Percentiles rank a stretch among this genome's conserved stretches.
These are phyloP conservation scores for Trissonchulus sp. DNA, from an alignment of 2,888 invertebrate species.

Conservation along the genomic window DNA sequence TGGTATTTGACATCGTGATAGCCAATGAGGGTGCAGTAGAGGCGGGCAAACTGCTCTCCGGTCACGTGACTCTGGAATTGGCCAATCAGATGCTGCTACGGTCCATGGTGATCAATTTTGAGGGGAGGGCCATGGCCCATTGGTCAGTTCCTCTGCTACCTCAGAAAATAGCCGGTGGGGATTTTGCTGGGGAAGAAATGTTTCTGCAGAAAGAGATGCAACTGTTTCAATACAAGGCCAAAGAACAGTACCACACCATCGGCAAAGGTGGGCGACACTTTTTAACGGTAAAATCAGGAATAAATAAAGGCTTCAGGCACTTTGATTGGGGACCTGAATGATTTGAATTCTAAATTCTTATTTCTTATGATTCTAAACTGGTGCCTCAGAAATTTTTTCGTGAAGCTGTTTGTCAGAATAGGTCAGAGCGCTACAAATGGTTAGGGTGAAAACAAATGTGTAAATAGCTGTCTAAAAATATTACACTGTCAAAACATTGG, in stretches of 20 bases:
- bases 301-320: background rate
- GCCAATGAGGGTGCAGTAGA: background rate
- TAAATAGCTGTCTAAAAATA: no score
- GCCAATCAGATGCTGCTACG: background rate
- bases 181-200: background rate
- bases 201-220: background rate
- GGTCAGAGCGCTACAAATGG: no score
- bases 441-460: no score
- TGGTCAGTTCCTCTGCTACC: background rate
- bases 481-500: constrained; percentile 1
- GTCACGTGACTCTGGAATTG: background rate
- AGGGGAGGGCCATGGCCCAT: background rate
- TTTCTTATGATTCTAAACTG: no score
- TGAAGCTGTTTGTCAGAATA: no score
- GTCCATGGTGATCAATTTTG: background rate
- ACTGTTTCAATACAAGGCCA: background rate
- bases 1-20: no score
- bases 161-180: background rate
- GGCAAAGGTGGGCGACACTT: background rate
- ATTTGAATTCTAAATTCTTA: no score
- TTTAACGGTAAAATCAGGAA: background rate
- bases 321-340: background rate
- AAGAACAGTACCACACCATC: background rate
- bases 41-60: background rate
- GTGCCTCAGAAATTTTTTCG: no score